Evolutionary conservation across 2,113 vertebrate species (phyloP).

Genomic region (Xenopus borealis): DNA sequence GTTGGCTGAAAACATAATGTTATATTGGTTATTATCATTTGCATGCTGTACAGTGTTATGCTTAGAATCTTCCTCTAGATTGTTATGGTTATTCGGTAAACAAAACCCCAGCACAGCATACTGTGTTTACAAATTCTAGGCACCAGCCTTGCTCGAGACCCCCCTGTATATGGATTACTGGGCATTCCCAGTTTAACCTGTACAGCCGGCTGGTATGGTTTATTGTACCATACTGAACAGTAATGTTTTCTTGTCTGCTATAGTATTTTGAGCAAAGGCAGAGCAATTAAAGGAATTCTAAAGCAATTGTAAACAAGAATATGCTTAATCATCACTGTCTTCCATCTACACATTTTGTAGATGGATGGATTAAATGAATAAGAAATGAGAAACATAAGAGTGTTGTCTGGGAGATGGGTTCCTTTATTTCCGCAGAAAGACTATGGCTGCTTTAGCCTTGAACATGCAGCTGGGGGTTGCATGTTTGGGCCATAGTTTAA

Average conservation of each 20-base stretch:
- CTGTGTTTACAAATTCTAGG: background rate
- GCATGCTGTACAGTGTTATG: background rate
- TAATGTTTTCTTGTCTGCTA: background rate
- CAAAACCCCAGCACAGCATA: background rate
- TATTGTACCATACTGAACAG: background rate
- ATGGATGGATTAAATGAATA: constrained; percentile 49
- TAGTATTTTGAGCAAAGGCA: too few species aligned
- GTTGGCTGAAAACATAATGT: background rate
- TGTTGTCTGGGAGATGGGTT: constrained; percentile 46
- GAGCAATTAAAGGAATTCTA: too few species aligned
- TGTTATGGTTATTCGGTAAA: too few species aligned
- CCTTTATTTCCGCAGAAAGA: constrained; percentile 48
- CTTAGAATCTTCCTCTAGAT: too few species aligned
- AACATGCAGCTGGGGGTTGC: too few species aligned
- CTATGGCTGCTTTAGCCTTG: constrained; percentile 19
- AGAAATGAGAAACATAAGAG: constrained; percentile 53
- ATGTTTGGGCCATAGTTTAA: too few species aligned
- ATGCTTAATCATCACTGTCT: constrained; percentile 35
- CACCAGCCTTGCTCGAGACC: too few species aligned
- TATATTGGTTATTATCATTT: background rate
- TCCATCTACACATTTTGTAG: background rate
- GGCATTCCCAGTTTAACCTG: too few species aligned
- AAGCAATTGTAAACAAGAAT: constrained; percentile 4
- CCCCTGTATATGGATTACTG: too few species aligned
- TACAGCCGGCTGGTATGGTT: background rate